phyloP scores from a whole-genome alignment of 2,888 invertebrate species.

The Oscheius sp. region DNA sequence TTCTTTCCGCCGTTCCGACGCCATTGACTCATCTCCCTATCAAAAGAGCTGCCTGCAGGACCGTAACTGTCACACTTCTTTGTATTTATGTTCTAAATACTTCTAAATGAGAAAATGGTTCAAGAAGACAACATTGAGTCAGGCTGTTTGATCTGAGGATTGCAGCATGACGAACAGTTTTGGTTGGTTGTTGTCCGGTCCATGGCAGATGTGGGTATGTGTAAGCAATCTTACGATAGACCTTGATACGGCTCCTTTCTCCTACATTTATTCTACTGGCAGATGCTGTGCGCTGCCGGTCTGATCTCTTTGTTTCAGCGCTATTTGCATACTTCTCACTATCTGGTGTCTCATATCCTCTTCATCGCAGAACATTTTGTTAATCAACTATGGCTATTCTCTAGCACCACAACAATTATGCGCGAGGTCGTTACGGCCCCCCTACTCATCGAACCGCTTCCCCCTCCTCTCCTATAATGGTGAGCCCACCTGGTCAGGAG shows the following conservation, averaged over 20 bases:
- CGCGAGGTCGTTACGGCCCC: constrained; percentile 20
- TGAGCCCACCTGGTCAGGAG: constrained; percentile 22
- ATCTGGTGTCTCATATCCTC: constrained; percentile 1
- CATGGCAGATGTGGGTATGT: background rate
- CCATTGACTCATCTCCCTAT: constrained; percentile 22
- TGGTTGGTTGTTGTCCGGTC: constrained; percentile 20
- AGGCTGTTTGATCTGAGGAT: constrained; percentile 21
- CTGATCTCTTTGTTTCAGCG: constrained; percentile 12
- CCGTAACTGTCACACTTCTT: constrained; percentile 11
- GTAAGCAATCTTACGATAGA: background rate
- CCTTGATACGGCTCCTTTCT: background rate
- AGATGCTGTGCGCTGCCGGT: constrained; percentile 23
- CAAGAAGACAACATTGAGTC: constrained; percentile 8
- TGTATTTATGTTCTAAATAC: constrained; percentile 12
- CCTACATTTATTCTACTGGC: background rate
- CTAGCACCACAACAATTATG: constrained; percentile 17
- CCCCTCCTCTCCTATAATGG: constrained; percentile 26
- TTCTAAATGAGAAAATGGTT: background rate
- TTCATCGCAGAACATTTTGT: background rate
- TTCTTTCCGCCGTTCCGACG: constrained; percentile 6
- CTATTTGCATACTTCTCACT: constrained; percentile 29
- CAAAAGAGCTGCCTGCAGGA: constrained; percentile 24
- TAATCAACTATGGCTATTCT: constrained; percentile 1
- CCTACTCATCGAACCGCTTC: constrained; percentile 29
- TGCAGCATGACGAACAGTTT: constrained; percentile 19